phyloP scores from a whole-genome alignment of 2,888 invertebrate genomes.

The Ectropis crepuscularia region DNA sequence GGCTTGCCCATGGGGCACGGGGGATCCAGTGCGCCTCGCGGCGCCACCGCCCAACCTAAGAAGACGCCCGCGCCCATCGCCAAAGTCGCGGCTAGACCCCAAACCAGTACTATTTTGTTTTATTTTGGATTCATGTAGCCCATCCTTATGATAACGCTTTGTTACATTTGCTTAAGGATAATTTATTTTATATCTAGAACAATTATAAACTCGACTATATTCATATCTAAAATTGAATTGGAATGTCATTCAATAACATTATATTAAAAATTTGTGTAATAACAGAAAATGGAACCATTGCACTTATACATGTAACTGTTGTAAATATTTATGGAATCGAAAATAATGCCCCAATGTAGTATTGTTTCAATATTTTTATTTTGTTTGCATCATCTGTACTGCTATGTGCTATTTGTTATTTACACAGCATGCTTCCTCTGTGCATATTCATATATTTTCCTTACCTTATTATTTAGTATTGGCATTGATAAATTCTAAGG shows the following conservation, averaged over 20 bases:
- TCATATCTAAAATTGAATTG: slow-evolving; percentile 3
- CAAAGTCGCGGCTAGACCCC: slow-evolving; percentile 87
- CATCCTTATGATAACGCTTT: slow-evolving; percentile 32
- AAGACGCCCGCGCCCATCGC: slow-evolving; percentile 79
- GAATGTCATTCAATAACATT: neutral
- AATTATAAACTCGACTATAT: slow-evolving; percentile 2
- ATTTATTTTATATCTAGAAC: slow-evolving; percentile 4
- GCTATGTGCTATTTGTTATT: slow-evolving; percentile 15
- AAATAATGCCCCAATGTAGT: neutral
- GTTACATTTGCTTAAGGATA: slow-evolving; percentile 33
- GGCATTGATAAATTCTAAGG: neutral
- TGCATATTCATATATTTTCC: slow-evolving; percentile 19
- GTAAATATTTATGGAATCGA: slow-evolving; percentile 22
- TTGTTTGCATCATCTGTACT: neutral
- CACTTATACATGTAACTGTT: slow-evolving; percentile 40
- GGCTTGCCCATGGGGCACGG: slow-evolving; percentile 94
- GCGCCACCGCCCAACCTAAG: slow-evolving; percentile 68
- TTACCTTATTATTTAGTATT: slow-evolving; percentile 15
- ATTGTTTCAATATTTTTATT: neutral
- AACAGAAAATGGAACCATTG: slow-evolving; percentile 58
- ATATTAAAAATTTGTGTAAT: slow-evolving; percentile 38
- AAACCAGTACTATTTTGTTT: slow-evolving; percentile 83
- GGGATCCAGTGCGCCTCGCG: slow-evolving; percentile 82
- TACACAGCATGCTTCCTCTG: slow-evolving; percentile 28
- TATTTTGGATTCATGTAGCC: slow-evolving; percentile 53